Evolutionary conservation across 2,797 vertebrate genomes (phyloP).

Genomic region (Apodemus agrarius): DNA sequence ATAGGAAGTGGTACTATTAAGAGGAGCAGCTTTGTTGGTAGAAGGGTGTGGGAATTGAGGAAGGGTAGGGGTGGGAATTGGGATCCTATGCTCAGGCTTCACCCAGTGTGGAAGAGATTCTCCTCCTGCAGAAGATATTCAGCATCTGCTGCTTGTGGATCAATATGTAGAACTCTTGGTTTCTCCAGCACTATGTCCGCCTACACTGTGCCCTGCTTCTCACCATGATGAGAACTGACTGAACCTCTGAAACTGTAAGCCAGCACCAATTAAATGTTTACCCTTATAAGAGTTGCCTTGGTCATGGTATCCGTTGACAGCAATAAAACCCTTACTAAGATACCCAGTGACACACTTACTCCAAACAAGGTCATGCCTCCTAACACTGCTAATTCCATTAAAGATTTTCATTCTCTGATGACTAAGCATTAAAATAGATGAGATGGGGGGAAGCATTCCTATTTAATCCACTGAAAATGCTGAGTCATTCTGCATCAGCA

Average conservation of each 20-base stretch:
- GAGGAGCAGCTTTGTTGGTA: background rate
- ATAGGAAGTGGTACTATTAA: background rate
- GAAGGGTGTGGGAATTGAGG: background rate
- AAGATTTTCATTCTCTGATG: background rate
- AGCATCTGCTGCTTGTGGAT: background rate
- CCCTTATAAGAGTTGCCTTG: background rate
- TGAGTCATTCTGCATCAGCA: background rate
- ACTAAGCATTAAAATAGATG: background rate
- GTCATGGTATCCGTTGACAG: background rate
- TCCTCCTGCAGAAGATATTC: background rate
- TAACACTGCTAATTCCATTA: background rate
- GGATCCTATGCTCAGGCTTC: background rate
- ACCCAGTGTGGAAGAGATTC: background rate
- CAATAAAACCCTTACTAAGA: background rate
- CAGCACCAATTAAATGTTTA: background rate
- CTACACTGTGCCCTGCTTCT: background rate
- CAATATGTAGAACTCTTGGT: background rate
- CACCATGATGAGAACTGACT: background rate
- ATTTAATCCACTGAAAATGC: background rate
- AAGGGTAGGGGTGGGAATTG: background rate
- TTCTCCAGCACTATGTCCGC: background rate
- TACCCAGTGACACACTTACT: background rate
- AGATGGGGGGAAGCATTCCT: background rate
- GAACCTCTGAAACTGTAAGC: background rate
- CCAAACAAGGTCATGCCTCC: background rate